phyloP scores from a whole-genome alignment of 2,888 invertebrate genomes.

The Amiota minor region DNA sequence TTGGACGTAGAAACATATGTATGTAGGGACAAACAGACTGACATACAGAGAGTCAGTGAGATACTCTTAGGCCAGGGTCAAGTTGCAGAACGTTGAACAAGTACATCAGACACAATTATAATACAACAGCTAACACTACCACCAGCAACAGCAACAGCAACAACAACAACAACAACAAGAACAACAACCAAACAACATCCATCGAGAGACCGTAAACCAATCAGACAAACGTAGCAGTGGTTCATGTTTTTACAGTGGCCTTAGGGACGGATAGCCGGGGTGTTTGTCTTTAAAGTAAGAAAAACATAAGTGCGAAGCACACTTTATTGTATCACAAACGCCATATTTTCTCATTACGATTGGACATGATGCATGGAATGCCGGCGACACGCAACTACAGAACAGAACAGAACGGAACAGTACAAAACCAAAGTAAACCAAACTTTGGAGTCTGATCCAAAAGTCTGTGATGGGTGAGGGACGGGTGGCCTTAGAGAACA shows the following conservation, averaged over 20 bases:
- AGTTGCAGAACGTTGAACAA: constrained; percentile 30
- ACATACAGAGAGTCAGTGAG: background rate
- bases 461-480: constrained; percentile 17
- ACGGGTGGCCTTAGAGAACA: constrained; percentile 13
- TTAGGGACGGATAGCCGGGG: constrained; percentile 37
- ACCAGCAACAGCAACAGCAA: background rate
- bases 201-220: constrained; percentile 12
- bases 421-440: background rate
- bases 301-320: constrained; percentile 73
- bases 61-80: constrained; percentile 27
- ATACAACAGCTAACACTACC: constrained; percentile 11
- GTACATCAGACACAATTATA: constrained; percentile 31
- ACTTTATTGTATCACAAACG: constrained; percentile 73
- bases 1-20: constrained; percentile 35
- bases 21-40: background rate
- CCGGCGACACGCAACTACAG: constrained; percentile 60
- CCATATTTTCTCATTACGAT: constrained; percentile 74
- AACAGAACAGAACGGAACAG: constrained; percentile 41
- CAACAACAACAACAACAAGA: constrained; percentile 19
- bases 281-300: background rate
- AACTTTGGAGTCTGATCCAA: constrained; percentile 5
- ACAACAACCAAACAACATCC: background rate
- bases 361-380: constrained; percentile 72
- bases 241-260: background rate
- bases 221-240: constrained; percentile 12